These are phyloP conservation scores for Crocodylus rhombifer DNA, from an alignment of 2,797 vertebrate species.

Conservation along the genomic window DNA sequence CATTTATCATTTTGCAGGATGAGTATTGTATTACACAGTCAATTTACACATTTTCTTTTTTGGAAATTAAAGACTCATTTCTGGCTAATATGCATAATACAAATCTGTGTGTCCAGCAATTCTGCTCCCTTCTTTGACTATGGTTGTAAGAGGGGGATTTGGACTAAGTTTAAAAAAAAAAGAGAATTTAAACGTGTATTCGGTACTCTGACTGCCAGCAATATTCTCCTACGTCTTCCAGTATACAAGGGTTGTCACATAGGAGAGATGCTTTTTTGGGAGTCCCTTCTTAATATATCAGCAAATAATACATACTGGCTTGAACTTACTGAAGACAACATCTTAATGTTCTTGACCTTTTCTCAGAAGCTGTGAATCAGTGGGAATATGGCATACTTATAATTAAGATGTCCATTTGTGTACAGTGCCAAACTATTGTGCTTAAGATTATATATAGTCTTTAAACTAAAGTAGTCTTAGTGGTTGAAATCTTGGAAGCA, in stretches of 20 bases:
- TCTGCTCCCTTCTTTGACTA: background rate
- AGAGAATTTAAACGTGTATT: background rate
- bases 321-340: conserved; percentile 12
- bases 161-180: background rate
- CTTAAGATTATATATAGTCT: background rate
- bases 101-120: background rate
- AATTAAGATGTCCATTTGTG: background rate
- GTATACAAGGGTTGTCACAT: background rate
- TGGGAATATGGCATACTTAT: background rate
- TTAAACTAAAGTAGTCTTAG: background rate
- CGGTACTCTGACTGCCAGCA: background rate
- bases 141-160: background rate
- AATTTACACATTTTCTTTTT: background rate
- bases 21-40: background rate
- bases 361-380: background rate
- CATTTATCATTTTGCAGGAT: background rate
- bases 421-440: background rate
- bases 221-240: background rate
- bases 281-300: background rate
- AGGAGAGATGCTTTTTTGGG: background rate
- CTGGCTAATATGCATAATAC: background rate
- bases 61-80: background rate
- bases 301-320: background rate
- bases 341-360: background rate
- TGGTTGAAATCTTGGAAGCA: background rate